Conservation (phyloP, 2,888 invertebrate genomes). For the Chelonus formosanus region DNA sequence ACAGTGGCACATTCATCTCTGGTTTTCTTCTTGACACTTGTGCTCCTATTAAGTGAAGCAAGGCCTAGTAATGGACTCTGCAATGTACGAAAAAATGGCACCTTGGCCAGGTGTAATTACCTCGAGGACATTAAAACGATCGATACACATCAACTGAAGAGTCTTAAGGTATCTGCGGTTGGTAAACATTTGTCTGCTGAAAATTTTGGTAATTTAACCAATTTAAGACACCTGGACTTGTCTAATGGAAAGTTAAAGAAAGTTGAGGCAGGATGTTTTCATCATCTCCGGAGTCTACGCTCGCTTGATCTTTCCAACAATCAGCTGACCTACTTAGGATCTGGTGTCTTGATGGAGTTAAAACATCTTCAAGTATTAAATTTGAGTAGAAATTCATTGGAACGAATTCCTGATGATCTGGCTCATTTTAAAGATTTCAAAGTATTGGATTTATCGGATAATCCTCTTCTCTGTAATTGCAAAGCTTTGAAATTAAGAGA, state of each 20-base stretch:
- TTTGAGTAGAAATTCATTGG: conserved; percentile 72
- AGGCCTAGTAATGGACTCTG: conserved; percentile 48
- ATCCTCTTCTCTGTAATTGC: conserved; percentile 77
- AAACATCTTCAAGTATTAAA: conserved; percentile 71
- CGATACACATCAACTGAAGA: conserved; percentile 49
- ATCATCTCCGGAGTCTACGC: conserved; percentile 69
- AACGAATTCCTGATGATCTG: conserved; percentile 71
- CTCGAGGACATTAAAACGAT: conserved; percentile 54
- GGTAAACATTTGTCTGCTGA: conserved; percentile 43
- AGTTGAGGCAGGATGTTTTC: conserved; percentile 69
- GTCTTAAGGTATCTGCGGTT: conserved; percentile 43
- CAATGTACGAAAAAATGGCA: conserved; percentile 43
- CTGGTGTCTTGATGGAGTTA: conserved; percentile 67
- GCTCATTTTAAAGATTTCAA: conserved; percentile 69
- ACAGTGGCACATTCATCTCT: conserved; percentile 25
- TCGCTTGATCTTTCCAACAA: conserved; percentile 73
- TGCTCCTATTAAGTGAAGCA: conserved; percentile 44
- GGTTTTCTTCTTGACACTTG: conserved; percentile 42
- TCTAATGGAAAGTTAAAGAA: conserved; percentile 72
- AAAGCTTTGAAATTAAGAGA: conserved; percentile 73
- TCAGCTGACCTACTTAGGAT: conserved; percentile 68
- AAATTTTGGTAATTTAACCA: conserved; percentile 66
- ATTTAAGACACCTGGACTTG: conserved; percentile 72
- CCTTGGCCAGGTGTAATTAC: conserved; percentile 50
- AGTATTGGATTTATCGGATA: conserved; percentile 74